Conservation (phyloP, 2,888 invertebrate species). For the Fragum sueziense region DNA sequence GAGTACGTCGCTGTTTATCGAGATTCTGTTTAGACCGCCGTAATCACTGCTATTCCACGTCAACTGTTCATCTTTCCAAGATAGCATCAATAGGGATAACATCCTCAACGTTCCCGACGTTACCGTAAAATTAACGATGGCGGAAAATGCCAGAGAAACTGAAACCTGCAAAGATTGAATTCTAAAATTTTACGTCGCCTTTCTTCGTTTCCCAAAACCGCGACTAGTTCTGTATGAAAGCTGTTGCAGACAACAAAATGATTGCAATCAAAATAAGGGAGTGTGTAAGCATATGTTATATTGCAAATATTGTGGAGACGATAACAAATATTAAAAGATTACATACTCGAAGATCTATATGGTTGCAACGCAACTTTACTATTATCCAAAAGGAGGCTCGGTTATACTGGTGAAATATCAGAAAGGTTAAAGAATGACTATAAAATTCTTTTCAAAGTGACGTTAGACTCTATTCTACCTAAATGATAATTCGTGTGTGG, state of each 20-base stretch:
- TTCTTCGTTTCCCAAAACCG: not conserved
- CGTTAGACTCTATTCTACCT: too few species aligned
- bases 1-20: not conserved
- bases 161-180: not conserved
- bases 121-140: not conserved
- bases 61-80: constrained; percentile 7
- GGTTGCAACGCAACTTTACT: too few species aligned
- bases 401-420: too few species aligned
- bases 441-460: too few species aligned
- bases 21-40: not conserved
- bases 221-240: too few species aligned
- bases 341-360: not conserved
- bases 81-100: not conserved
- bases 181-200: not conserved
- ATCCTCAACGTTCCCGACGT: constrained; percentile 1
- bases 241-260: too few species aligned
- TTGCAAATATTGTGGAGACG: not conserved
- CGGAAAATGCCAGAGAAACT: not conserved
- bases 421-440: too few species aligned
- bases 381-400: too few species aligned
- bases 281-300: not conserved
- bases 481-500: too few species aligned
- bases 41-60: not conserved
- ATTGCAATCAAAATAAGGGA: not conserved
- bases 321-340: not conserved